Conservation (phyloP, 2,888 invertebrate species). For the Drosophila testacea region DNA sequence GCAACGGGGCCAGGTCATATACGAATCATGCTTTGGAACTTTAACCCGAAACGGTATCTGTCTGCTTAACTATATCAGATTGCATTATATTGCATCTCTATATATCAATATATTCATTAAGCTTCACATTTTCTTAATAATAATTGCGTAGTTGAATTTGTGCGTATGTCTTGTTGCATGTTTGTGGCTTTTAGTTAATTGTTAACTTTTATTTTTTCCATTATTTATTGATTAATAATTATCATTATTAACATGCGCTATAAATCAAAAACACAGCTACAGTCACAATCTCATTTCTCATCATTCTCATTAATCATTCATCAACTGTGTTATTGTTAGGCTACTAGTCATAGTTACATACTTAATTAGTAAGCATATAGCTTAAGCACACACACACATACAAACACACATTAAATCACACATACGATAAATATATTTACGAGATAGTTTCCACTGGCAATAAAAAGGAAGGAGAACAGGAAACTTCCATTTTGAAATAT, state of each 20-base stretch:
- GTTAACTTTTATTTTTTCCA: conserved; percentile 19
- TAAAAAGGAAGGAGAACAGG: not conserved
- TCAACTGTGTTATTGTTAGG: conserved; percentile 28
- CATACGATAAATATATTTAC: not conserved
- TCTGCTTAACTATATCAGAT: conserved; percentile 42
- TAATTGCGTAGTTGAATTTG: conserved; percentile 61
- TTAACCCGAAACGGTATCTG: conserved; percentile 71
- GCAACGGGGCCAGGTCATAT: conserved; percentile 57
- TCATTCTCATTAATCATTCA: conserved; percentile 21
- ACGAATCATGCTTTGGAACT: conserved; percentile 39
- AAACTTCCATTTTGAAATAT: not conserved
- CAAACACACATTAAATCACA: conserved; percentile 30
- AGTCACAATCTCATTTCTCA: conserved; percentile 1
- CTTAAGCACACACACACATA: conserved; percentile 48
- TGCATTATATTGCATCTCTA: conserved; percentile 24
- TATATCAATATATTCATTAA: conserved; percentile 6
- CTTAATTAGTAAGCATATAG: conserved; percentile 41
- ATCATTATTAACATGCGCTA: conserved; percentile 28
- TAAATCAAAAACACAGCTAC: conserved; percentile 1
- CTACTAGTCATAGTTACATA: conserved; percentile 33
- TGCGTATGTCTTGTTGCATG: conserved; percentile 67
- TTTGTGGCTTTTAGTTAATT: conserved; percentile 37
- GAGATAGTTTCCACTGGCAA: conserved; percentile 40
- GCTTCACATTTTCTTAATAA: conserved; percentile 26
- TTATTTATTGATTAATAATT: conserved; percentile 19